Conservation (phyloP, 2,797 vertebrate genomes). For the Acomys russatus region DNA sequence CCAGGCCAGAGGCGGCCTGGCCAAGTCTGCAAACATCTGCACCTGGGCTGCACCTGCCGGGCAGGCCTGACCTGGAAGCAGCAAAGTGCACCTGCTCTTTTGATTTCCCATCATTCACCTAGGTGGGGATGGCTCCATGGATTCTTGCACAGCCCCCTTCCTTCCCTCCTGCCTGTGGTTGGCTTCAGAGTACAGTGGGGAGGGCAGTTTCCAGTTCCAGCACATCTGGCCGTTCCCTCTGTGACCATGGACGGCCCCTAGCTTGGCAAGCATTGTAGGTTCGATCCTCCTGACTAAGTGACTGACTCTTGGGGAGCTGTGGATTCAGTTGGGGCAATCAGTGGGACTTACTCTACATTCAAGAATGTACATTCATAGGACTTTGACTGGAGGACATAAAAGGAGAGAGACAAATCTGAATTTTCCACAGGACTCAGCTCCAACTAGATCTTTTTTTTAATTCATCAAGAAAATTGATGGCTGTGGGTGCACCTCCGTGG, state of each 20-base stretch:
- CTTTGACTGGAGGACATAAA: neutral
- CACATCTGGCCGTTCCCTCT: neutral
- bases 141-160: neutral
- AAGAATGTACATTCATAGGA: neutral
- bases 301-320: neutral
- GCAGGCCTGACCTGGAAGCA: slow-evolving; percentile 70
- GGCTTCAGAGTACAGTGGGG: neutral
- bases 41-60: slow-evolving; percentile 79
- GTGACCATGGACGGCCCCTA: neutral
- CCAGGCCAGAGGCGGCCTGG: slow-evolving; percentile 19
- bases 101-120: neutral
- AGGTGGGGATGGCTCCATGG: neutral
- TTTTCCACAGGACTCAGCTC: neutral
- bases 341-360: neutral
- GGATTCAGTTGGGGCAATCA: neutral
- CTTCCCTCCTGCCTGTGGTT: slow-evolving; percentile 4
- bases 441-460: neutral
- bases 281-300: neutral
- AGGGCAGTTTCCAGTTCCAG: neutral
- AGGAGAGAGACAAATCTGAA: neutral
- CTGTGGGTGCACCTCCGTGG: neutral
- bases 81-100: slow-evolving; percentile 61
- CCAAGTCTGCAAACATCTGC: slow-evolving; percentile 78
- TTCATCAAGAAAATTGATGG: slow-evolving; percentile 21
- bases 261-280: neutral